Evolutionary conservation across 2,888 invertebrate genomes (phyloP).

Genomic region (Acronicta psi): DNA sequence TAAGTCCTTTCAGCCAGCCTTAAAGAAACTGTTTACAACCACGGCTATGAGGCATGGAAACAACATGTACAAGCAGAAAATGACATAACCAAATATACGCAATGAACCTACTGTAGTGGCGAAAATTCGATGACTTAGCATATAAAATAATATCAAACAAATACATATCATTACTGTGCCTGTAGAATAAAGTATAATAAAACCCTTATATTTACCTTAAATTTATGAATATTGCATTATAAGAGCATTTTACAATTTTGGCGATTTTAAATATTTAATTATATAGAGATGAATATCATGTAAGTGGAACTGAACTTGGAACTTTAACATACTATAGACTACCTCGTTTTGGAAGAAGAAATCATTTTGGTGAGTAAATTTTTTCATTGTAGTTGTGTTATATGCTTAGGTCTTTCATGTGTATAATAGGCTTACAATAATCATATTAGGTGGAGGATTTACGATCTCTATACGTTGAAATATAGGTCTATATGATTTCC

Average conservation of each 20-base stretch:
- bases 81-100: slow-evolving; percentile 58
- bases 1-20: slow-evolving; percentile 38
- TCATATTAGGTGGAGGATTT: slow-evolving; percentile 26
- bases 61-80: slow-evolving; percentile 37
- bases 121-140: slow-evolving; percentile 67
- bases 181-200: slow-evolving; percentile 75
- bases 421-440: slow-evolving; percentile 20
- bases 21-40: slow-evolving; percentile 44
- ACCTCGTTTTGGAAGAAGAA: slow-evolving; percentile 48
- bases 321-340: slow-evolving; percentile 47
- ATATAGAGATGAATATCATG: slow-evolving; percentile 36
- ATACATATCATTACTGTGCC: slow-evolving; percentile 88
- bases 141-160: slow-evolving; percentile 71
- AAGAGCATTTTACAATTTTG: slow-evolving; percentile 60
- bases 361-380: slow-evolving; percentile 57
- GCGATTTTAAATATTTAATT: slow-evolving; percentile 49
- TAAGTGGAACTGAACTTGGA: slow-evolving; percentile 44
- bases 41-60: slow-evolving; percentile 43
- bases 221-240: slow-evolving; percentile 59
- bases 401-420: slow-evolving; percentile 9
- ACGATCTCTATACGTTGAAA: background rate
- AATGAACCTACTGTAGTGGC: slow-evolving; percentile 48
- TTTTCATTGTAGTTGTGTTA: slow-evolving; percentile 8
- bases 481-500: background rate
- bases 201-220: slow-evolving; percentile 64